Conservation (phyloP, 2,113 vertebrate genomes). For the Trochalopteron elliotii region DNA sequence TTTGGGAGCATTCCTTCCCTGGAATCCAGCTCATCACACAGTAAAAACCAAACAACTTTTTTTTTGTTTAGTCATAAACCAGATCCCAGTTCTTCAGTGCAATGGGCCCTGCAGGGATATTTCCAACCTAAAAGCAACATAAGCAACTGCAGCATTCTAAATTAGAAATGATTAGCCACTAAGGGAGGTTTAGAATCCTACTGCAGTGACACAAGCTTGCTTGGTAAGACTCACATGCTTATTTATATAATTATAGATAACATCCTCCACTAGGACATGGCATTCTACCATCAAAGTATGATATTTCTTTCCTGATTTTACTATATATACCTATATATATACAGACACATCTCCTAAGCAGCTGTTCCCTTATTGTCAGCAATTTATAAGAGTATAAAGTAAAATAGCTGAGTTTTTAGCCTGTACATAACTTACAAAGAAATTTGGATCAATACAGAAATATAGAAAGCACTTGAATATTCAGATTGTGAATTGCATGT, state of each 20-base stretch:
- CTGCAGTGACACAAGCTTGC: background rate
- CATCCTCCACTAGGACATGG: background rate
- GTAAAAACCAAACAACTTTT: background rate
- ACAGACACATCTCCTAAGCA: background rate
- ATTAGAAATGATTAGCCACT: background rate
- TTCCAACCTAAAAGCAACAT: background rate
- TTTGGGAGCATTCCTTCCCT: background rate
- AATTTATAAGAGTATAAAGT: conserved; percentile 2
- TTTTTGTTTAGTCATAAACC: background rate
- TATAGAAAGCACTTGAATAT: conserved; percentile 17
- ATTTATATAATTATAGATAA: background rate
- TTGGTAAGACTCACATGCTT: background rate
- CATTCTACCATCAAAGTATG: background rate
- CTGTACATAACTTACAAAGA: background rate
- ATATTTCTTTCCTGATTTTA: background rate
- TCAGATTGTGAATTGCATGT: conserved; percentile 12
- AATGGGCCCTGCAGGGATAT: background rate
- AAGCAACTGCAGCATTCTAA: background rate
- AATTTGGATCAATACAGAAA: conserved; percentile 38
- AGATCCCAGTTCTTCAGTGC: background rate
- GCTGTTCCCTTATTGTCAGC: background rate
- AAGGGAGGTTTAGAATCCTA: background rate
- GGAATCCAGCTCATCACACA: background rate
- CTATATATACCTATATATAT: background rate
- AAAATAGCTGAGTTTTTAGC: background rate